Conservation (phyloP, 2,113 vertebrate genomes). For the Epinephelus lanceolatus region DNA sequence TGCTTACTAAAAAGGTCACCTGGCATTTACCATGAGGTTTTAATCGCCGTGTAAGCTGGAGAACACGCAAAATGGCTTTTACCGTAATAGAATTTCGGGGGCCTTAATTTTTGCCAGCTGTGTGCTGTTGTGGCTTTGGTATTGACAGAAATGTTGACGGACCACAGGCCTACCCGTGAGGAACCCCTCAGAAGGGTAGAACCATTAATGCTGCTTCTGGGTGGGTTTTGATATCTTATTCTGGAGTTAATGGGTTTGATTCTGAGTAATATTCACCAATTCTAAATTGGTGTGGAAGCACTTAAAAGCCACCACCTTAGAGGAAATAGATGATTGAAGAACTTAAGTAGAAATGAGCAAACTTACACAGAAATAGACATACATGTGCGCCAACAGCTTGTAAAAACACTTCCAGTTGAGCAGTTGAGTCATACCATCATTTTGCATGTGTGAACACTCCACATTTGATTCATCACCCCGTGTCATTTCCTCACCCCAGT, state of each 20-base stretch:
- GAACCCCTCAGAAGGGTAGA: conserved; percentile 63
- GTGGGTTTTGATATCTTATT: conserved; percentile 68
- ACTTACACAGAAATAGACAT: conserved; percentile 40
- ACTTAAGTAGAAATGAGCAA: conserved; percentile 37
- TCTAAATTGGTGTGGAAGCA: conserved; percentile 35
- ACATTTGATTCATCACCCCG: conserved; percentile 34
- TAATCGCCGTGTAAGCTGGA: conserved; percentile 81
- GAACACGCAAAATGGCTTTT: conserved; percentile 84
- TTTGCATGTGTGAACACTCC: conserved; percentile 54
- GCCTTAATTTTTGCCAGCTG: conserved; percentile 85
- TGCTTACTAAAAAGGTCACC: conserved; percentile 79
- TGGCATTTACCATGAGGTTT: conserved; percentile 83
- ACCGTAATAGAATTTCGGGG: conserved; percentile 82
- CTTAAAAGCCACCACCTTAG: conserved; percentile 44
- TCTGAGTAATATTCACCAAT: conserved; percentile 60
- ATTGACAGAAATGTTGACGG: conserved; percentile 81
- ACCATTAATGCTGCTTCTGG: conserved; percentile 68
- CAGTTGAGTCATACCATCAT: conserved; percentile 55
- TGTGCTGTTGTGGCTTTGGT: conserved; percentile 75
- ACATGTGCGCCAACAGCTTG: conserved; percentile 54
- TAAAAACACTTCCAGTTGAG: conserved; percentile 68
- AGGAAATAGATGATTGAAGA: conserved; percentile 43
- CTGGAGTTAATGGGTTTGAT: conserved; percentile 54
- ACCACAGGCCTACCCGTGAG: conserved; percentile 73
- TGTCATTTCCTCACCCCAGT: conserved; percentile 32